phyloP scores from a whole-genome alignment of 2,113 vertebrate species.

The Alosa alosa region DNA sequence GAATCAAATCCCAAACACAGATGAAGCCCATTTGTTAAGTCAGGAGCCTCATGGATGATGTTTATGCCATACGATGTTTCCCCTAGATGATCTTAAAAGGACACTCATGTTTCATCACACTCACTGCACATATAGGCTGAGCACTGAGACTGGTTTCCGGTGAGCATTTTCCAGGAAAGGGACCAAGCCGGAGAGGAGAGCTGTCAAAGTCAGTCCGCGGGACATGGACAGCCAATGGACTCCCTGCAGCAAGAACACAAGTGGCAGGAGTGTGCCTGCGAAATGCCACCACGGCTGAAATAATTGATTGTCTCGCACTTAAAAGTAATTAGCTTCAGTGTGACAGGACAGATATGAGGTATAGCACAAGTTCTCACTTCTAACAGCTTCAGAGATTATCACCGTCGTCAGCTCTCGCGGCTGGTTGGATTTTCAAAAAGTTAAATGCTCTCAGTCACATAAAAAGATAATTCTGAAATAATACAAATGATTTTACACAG shows the following conservation, averaged over 20 bases:
- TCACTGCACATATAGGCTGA: not conserved
- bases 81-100: not conserved
- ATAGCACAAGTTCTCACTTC: not conserved
- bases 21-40: too few relatives aligned
- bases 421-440: not conserved
- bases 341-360: not conserved
- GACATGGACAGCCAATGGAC: conserved; percentile 8
- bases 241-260: not conserved
- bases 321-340: conserved; percentile 14
- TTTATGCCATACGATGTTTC: not conserved
- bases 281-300: not conserved
- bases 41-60: too few relatives aligned
- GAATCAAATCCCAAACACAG: too few relatives aligned
- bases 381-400: not conserved
- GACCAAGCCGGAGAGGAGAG: not conserved
- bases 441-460: not conserved
- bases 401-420: not conserved
- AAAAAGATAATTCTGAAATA: not conserved
- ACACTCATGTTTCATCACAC: not conserved
- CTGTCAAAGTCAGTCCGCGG: conserved; percentile 18
- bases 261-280: not conserved
- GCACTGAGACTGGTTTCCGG: not conserved
- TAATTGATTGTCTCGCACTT: conserved; percentile 11
- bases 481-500: not conserved
- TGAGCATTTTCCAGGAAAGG: conserved; percentile 9